Evolutionary conservation across 2,113 vertebrate genomes (phyloP).

Genomic region (Lichenostomus cassidix): DNA sequence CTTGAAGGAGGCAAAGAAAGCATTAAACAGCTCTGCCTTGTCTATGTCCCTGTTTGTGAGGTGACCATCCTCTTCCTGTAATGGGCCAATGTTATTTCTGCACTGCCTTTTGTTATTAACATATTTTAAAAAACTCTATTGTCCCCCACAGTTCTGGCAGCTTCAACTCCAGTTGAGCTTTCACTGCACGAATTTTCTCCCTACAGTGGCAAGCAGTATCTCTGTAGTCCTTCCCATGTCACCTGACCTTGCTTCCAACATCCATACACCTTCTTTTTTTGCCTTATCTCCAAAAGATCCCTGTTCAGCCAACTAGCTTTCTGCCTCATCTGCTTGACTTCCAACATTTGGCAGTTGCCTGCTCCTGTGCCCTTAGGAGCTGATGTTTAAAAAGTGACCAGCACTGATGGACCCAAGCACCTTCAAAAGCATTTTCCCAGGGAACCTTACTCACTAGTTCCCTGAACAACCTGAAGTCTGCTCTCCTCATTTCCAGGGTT

Average conservation of each 20-base stretch:
- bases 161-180: neutral
- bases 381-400: neutral
- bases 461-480: neutral
- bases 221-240: neutral
- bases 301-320: neutral
- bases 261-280: neutral
- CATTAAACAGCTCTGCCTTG: neutral
- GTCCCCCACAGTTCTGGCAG: neutral
- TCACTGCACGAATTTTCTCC: neutral
- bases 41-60: neutral
- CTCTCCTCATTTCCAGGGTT: neutral
- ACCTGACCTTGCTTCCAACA: neutral
- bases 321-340: neutral
- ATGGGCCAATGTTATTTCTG: neutral
- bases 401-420: neutral
- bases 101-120: neutral
- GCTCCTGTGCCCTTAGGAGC: neutral
- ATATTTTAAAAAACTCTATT: neutral
- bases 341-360: neutral
- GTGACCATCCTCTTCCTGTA: too few species aligned
- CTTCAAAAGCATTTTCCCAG: neutral
- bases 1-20: neutral
- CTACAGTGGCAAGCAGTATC: neutral
- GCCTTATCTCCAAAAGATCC: neutral
- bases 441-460: neutral